Evolutionary conservation across 2,888 invertebrate species (phyloP).

Genomic region (Drosophila macrospina): DNA sequence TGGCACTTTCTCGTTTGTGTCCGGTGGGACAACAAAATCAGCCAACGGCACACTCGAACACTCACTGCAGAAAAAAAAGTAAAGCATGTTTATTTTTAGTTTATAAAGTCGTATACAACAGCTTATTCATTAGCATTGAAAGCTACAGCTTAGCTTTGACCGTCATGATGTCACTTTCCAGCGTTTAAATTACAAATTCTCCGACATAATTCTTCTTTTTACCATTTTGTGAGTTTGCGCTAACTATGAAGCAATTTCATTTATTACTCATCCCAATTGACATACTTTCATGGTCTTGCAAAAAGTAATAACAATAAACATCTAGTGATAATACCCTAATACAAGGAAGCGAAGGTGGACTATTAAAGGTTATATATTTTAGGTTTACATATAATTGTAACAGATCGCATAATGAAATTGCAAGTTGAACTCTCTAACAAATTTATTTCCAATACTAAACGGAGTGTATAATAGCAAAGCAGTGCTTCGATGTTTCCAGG

Average conservation of each 20-base stretch:
- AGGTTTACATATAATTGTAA: no score
- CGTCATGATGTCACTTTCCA: slow-evolving; percentile 46
- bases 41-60: slow-evolving; percentile 63
- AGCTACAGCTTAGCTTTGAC: slow-evolving; percentile 5
- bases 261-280: slow-evolving; percentile 74
- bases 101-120: slow-evolving; percentile 25
- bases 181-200: slow-evolving; percentile 8
- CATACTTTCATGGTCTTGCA: slow-evolving; percentile 48
- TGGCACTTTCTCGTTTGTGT: slow-evolving; percentile 49
- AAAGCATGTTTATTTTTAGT: slow-evolving; percentile 10
- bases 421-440: no score
- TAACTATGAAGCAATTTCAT: slow-evolving; percentile 47
- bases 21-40: slow-evolving; percentile 61
- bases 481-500: no score
- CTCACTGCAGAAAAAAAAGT: slow-evolving; percentile 44
- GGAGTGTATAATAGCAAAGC: neutral
- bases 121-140: slow-evolving; percentile 70
- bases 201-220: slow-evolving; percentile 26
- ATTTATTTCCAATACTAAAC: neutral
- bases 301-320: slow-evolving; percentile 10
- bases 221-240: slow-evolving; percentile 37
- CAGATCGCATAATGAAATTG: no score
- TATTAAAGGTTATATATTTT: neutral
- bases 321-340: no score
- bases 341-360: no score